These are phyloP conservation scores for Chymomyza costata DNA, from an alignment of 1,140 invertebrate genomes.

Conservation along the genomic window DNA sequence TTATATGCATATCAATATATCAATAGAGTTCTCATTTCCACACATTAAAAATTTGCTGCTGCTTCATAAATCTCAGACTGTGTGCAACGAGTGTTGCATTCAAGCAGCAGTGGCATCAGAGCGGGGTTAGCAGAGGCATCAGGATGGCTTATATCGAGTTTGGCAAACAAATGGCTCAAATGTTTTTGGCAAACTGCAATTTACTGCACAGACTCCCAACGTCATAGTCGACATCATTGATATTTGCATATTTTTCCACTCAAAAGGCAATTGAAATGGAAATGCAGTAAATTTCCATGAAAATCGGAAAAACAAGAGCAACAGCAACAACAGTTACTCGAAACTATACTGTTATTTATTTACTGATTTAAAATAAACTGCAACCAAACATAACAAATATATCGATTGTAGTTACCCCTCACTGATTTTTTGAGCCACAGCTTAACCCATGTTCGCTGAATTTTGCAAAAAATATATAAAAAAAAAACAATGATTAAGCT, in stretches of 20 bases:
- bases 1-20: slow-evolving; percentile 45
- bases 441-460: no score
- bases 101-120: background rate
- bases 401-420: no score
- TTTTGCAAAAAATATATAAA: slow-evolving; percentile 5
- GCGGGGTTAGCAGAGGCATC: no score
- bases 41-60: slow-evolving; percentile 55
- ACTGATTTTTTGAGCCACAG: no score
- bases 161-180: slow-evolving; percentile 53
- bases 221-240: slow-evolving; percentile 32
- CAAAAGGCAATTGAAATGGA: slow-evolving; percentile 65
- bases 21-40: slow-evolving; percentile 61
- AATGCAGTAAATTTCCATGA: slow-evolving; percentile 47
- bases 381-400: no score
- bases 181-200: slow-evolving; percentile 70
- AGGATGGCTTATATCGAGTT: no score
- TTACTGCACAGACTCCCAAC: slow-evolving; percentile 43
- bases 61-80: slow-evolving; percentile 44
- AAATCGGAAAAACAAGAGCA: background rate
- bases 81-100: no score
- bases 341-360: slow-evolving; percentile 53
- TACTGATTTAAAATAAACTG: slow-evolving; percentile 42
- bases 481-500: no score
- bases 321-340: slow-evolving; percentile 21
- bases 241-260: slow-evolving; percentile 71